phyloP scores from a whole-genome alignment of 92 coral and sea anemone species.

The Palythoa grandiflora region DNA sequence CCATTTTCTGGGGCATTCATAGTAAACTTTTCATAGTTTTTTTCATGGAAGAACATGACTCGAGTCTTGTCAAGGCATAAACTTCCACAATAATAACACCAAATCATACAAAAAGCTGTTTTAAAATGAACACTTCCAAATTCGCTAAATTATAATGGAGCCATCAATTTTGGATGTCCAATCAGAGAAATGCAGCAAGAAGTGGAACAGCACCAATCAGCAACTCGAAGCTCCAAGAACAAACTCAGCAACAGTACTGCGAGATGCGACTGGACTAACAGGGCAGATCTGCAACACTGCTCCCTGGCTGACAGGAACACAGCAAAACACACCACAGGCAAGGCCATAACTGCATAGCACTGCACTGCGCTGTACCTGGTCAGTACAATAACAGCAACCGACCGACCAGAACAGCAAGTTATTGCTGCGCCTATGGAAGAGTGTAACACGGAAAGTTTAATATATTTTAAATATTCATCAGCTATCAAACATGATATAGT shows the following conservation, averaged over 20 bases:
- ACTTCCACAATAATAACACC: too few relatives aligned
- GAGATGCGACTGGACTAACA: constrained; percentile 45
- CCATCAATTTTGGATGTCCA: constrained; percentile 19
- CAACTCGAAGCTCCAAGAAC: constrained; percentile 39
- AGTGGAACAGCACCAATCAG: constrained; percentile 49
- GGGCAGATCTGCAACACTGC: constrained; percentile 49
- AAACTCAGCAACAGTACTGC: constrained; percentile 49
- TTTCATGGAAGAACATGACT: too few relatives aligned
- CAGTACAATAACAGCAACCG: constrained; percentile 50
- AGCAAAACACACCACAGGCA: constrained; percentile 43
- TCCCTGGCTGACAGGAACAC: constrained; percentile 44
- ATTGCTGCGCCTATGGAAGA: constrained; percentile 52
- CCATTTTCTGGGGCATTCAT: too few relatives aligned
- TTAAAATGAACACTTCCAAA: background rate
- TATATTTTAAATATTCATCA: background rate
- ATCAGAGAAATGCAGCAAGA: constrained; percentile 21
- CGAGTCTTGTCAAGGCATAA: too few relatives aligned
- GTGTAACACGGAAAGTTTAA: constrained; percentile 45
- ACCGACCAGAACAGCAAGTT: constrained; percentile 53
- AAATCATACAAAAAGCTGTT: too few relatives aligned
- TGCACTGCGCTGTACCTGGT: constrained; percentile 48
- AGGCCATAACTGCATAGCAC: constrained; percentile 49
- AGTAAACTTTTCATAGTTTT: too few relatives aligned
- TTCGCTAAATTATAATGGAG: background rate
- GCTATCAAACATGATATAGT: background rate